Percentiles rank a stretch among this genome's conserved stretches.
These are phyloP conservation scores for Habrosyne pyritoides DNA, from an alignment of 2,888 invertebrate species.

Conservation along the genomic window DNA sequence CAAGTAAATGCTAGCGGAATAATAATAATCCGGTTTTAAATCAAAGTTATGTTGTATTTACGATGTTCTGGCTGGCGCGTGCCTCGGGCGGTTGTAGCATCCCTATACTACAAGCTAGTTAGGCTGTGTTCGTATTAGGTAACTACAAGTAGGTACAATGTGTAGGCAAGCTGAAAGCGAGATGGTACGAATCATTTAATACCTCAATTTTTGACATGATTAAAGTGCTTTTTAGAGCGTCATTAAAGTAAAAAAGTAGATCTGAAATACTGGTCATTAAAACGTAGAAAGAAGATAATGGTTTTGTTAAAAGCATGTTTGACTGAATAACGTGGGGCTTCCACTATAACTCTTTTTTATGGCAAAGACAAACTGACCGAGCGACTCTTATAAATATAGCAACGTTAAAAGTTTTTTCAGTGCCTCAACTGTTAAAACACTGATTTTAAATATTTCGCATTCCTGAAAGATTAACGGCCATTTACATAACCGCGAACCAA, in stretches of 20 bases:
- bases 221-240: too few species aligned
- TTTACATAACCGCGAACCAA: conserved; percentile 24
- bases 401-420: conserved; percentile 32
- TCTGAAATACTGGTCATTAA: too few species aligned
- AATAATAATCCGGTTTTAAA: conserved; percentile 50
- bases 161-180: too few species aligned
- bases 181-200: too few species aligned
- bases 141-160: background rate
- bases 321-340: too few species aligned
- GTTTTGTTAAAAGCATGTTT: too few species aligned
- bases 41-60: conserved; percentile 55
- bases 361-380: background rate
- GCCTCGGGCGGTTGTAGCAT: conserved; percentile 17
- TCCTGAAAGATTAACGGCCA: conserved; percentile 42
- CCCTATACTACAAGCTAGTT: background rate
- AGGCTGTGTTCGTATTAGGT: background rate
- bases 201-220: too few species aligned
- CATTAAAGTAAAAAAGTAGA: too few species aligned
- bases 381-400: background rate
- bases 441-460: conserved; percentile 43
- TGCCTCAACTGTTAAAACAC: conserved; percentile 25
- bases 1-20: conserved; percentile 25
- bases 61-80: conserved; percentile 28
- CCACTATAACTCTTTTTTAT: background rate
- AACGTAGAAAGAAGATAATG: too few species aligned